Evolutionary conservation across 1,140 invertebrate genomes (phyloP), one percentile per base, ranked within the genome.

Genomic region (Paraescarpia echinospica): DNA sequence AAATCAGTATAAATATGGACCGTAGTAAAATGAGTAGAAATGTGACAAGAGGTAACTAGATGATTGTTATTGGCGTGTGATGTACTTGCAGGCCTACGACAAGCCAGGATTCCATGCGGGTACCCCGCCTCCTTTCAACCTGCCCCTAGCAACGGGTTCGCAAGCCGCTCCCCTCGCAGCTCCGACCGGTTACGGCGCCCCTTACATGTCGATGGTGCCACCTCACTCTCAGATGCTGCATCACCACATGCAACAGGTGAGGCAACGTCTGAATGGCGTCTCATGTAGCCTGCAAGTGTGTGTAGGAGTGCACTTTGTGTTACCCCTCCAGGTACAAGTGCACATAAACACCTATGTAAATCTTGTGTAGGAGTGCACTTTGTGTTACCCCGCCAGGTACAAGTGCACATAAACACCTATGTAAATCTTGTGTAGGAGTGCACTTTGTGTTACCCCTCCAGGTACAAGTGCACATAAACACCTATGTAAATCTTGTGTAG

Each of bases 51-150:
- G n/a, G n/a, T n/a, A n/a, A n/a, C n/a, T n/a, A 77, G 22, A 27
- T 77, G 14, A 77, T 77, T 77, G 59, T 77, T 18, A 77, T 77
- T 77, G 59, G 27, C 22, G 59, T 77, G 27, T 90, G 89, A 34
- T 90, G 35, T 90, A 18, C 27, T 90, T 94, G 91, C 93, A 98
- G 98, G 98, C 97, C 4, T 98, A 98, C 95, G 98, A 98, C 93
- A 98, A 98, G 96, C 97, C 98, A 95, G 97, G 97, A 94, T 98
- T 98, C 96, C 98, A 98, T 95, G 98, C 97, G 91, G 97, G 97
- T 92, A 98, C 98, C 77, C 98, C 98, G 35, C 98, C 98, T 41
- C 89, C 93, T 27, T 98, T 98, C 95, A 97, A 97, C 92, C 95
- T 98, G 94, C 94, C 94, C 31, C 90, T 95, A 93, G 94, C 95